Evolutionary conservation across 1,140 invertebrate species (phyloP).

Genomic region (Drosophila triauraria): DNA sequence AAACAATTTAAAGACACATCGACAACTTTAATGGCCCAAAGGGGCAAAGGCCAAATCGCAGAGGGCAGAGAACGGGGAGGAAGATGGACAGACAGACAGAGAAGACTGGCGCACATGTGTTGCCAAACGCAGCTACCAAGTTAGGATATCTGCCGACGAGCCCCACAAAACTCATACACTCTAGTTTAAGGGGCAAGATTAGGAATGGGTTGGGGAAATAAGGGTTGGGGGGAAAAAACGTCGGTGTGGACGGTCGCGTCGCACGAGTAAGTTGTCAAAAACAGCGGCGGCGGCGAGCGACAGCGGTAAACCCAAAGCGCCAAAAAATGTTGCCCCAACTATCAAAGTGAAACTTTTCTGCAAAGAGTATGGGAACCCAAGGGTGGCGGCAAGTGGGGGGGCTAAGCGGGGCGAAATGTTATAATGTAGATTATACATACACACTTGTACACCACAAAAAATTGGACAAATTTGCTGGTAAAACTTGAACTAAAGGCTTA

Average conservation of each 20-base stretch:
- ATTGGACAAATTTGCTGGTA: background rate
- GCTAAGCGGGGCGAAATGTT: constrained; percentile 22
- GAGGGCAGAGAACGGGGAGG: background rate
- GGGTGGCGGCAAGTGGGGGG: background rate
- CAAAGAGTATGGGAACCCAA: constrained; percentile 9
- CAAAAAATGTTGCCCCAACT: constrained; percentile 68
- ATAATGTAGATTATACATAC: constrained; percentile 67
- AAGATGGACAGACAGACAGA: constrained; percentile 4
- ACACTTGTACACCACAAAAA: constrained; percentile 5
- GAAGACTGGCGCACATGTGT: constrained; percentile 53
- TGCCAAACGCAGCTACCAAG: constrained; percentile 57
- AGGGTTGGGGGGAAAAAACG: background rate
- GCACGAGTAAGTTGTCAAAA: constrained; percentile 79
- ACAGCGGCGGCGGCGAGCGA: constrained; percentile 45
- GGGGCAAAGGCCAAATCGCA: constrained; percentile 37
- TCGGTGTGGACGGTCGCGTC: constrained; percentile 26
- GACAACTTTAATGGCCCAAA: constrained; percentile 58
- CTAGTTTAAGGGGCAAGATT: constrained; percentile 1
- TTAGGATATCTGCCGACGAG: constrained; percentile 24
- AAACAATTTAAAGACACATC: constrained; percentile 50
- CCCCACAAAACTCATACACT: constrained; percentile 11
- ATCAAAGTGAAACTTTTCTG: constrained; percentile 75
- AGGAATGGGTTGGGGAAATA: background rate
- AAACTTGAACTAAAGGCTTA: background rate
- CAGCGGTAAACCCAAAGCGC: constrained; percentile 66